Evolutionary conservation across 2,113 vertebrate genomes (phyloP), one percentile per base, ranked within the genome.

Genomic region (Zosterops lateralis): DNA sequence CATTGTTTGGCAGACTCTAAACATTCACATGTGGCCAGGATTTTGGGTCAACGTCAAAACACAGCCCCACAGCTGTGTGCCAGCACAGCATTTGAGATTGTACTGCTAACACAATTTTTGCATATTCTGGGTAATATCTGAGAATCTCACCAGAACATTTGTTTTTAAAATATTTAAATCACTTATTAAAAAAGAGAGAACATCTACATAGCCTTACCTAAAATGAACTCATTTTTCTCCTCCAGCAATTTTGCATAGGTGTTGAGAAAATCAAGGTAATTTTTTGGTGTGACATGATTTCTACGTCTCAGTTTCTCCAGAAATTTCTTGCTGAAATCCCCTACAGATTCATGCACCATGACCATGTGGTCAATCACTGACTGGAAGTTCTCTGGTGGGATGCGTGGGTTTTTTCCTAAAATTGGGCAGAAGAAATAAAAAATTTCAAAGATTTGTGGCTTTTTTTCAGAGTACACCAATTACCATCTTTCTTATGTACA

Each of bases 261-360:
- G 76, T 94, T 97, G 75, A 99, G 98, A 72, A 99, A 99, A 82
- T 99, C 99, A 66, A 99, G 98, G 96, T 98, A 99, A 94, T 99
- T 99, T 97, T 99, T 99, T 26, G 99, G 99, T 8, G 99, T 99
- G 20, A 99, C 99, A 1, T 98, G 98, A 97, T 99, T 99, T 81
- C 96, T 98, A 54, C 99, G 98, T 20, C 99, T 97, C 68, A 99
- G 95, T 87, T 99, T 99, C 96, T 99, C 99, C 36, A 97, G 98
- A 83, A 99, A 99, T 3, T 94, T 97, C 58, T 97, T 98, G 96
- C 99, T 99, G 97, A 98, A 99, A 7, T 98, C 83, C 1, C 94
- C 98, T 22, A 99, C 99, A 4, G 98, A 99, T 24, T 95, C 82
- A 24, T 99, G 99, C 47, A 99, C 99, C 98, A 98, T 97, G 57